These are phyloP conservation scores for Brachystomella parvula DNA, from an alignment of 1,140 invertebrate genomes.

Conservation along the genomic window DNA sequence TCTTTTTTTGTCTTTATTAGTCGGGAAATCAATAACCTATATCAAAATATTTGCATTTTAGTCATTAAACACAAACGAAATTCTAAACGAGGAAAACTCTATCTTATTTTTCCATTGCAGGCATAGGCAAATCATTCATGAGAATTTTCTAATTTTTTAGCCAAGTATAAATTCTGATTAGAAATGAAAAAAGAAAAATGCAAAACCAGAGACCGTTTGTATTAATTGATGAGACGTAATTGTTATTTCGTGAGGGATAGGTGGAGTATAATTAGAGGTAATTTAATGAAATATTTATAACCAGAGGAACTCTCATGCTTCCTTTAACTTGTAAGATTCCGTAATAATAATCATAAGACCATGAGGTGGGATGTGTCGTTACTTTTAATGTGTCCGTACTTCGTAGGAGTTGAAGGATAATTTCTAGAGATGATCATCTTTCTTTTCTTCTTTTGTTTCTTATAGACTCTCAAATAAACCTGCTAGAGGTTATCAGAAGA, in stretches of 20 bases:
- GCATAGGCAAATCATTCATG: too few species aligned
- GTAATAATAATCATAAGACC: slow-evolving; percentile 33
- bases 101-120: too few species aligned
- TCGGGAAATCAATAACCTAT: slow-evolving; percentile 36
- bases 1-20: slow-evolving; percentile 23
- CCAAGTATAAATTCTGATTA: too few species aligned
- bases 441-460: not conserved
- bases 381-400: slow-evolving; percentile 36
- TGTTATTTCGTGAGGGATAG: not conserved
- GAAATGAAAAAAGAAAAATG: not conserved
- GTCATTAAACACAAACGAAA: slow-evolving; percentile 28
- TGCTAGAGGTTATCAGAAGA: not conserved
- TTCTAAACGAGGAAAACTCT: too few species aligned
- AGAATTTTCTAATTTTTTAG: too few species aligned
- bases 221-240: slow-evolving; percentile 32
- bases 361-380: slow-evolving; percentile 37
- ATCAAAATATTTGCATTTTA: slow-evolving; percentile 38
- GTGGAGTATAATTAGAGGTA: slow-evolving; percentile 35
- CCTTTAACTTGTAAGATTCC: not conserved
- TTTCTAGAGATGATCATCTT: not conserved
- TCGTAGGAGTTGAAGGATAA: too few species aligned
- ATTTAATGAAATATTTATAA: slow-evolving; percentile 39
- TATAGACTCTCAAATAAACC: not conserved
- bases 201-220: slow-evolving; percentile 25
- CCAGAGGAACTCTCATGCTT: not conserved